A percentile compares a stretch with the other conserved stretches of the same genome.
Evolutionary conservation across 2,888 invertebrate genomes (phyloP).

Genomic region (Metopia argyrocephala): DNA sequence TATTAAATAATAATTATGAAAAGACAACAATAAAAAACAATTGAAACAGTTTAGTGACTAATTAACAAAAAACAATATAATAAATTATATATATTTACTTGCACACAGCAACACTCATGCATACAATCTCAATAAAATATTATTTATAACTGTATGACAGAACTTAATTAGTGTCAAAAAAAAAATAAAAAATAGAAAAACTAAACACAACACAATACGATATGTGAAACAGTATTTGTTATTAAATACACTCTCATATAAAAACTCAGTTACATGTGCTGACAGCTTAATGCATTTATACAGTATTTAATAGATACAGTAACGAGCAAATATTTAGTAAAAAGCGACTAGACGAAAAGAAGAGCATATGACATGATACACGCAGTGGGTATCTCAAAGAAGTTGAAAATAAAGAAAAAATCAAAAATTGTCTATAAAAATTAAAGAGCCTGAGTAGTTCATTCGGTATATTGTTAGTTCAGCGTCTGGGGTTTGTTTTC

Average conservation of each 20-base stretch:
- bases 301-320: neutral
- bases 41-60: conserved; percentile 16
- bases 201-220: neutral
- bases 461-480: no score
- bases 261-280: no score
- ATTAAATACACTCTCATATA: neutral
- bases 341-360: neutral
- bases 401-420: no score
- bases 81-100: neutral
- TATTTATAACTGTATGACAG: conserved; percentile 39
- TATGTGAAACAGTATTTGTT: neutral
- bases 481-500: no score
- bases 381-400: no score
- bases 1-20: conserved; percentile 18
- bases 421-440: no score
- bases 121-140: neutral
- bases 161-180: conserved; percentile 46
- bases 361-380: no score
- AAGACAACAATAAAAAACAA: neutral
- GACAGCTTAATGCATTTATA: no score
- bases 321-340: neutral
- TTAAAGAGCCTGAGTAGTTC: no score
- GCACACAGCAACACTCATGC: neutral
- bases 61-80: conserved; percentile 32
- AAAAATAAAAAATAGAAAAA: conserved; percentile 19